These are phyloP conservation scores for Dinoponera quadriceps DNA, from an alignment of 1,140 invertebrate genomes.

Conservation along the genomic window DNA sequence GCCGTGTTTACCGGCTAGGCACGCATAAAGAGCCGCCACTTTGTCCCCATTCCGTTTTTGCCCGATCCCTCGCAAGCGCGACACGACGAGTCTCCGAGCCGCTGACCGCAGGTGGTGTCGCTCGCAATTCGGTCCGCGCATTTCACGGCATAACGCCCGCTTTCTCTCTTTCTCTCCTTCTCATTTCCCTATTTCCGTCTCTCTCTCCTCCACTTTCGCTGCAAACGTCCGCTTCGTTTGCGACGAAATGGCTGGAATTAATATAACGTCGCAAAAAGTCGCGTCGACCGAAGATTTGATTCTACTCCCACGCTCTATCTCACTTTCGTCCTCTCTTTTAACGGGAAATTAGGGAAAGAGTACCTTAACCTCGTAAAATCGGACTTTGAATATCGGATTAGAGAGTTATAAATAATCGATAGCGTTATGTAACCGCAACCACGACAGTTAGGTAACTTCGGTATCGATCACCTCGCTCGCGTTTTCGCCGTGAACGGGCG, in stretches of 20 bases:
- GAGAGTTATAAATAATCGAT: not conserved
- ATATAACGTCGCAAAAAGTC: slow-evolving; percentile 14
- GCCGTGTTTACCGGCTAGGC: slow-evolving; percentile 55
- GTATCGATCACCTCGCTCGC: slow-evolving; percentile 33
- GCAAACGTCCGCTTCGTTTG: slow-evolving; percentile 12
- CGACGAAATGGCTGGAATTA: slow-evolving; percentile 27
- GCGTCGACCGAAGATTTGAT: slow-evolving; percentile 16
- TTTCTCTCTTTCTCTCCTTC: not conserved
- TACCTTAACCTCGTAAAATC: too few species aligned
- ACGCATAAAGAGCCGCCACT: slow-evolving; percentile 67
- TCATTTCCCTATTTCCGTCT: too few species aligned
- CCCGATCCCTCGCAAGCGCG: slow-evolving; percentile 36
- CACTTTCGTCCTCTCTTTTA: too few species aligned
- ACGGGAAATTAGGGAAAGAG: too few species aligned
- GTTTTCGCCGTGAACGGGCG: slow-evolving; percentile 9
- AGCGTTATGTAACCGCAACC: not conserved
- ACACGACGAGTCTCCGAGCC: slow-evolving; percentile 21
- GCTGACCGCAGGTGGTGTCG: slow-evolving; percentile 34
- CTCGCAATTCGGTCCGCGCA: slow-evolving; percentile 52
- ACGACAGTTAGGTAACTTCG: not conserved
- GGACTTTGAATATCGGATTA: not conserved
- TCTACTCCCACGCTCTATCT: too few species aligned
- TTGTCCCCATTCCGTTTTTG: slow-evolving; percentile 65
- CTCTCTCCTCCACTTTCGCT: not conserved
- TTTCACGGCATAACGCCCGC: slow-evolving; percentile 39